These are phyloP conservation scores for Uria aalge DNA, from an alignment of 2,113 vertebrate genomes.

Conservation along the genomic window DNA sequence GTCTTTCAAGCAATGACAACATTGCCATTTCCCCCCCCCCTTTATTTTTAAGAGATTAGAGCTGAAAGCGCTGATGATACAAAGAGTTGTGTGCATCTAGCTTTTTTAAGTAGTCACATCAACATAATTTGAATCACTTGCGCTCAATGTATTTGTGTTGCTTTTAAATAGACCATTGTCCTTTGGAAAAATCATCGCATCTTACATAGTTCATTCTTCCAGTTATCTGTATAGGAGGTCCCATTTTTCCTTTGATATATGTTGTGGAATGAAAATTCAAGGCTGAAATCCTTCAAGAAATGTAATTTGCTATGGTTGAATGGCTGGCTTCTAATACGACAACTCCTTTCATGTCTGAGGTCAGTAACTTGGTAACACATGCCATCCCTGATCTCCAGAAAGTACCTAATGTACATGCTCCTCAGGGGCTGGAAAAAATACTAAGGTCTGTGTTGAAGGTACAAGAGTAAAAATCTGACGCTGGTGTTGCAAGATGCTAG, in stretches of 20 bases:
- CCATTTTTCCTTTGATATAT: not conserved
- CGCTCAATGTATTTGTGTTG: not conserved
- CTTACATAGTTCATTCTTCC: not conserved
- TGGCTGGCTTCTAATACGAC: not conserved
- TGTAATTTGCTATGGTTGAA: not conserved
- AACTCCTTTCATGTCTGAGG: not conserved
- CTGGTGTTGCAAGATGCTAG: not conserved
- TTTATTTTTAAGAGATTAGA: slow-evolving; percentile 8
- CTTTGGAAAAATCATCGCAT: not conserved
- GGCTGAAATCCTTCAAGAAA: slow-evolving; percentile 6
- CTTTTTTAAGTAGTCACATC: not conserved
- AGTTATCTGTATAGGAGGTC: not conserved
- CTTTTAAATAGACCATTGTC: not conserved
- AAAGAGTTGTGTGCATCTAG: not conserved
- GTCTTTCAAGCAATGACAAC: not conserved
- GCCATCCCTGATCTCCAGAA: not conserved
- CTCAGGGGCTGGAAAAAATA: not conserved
- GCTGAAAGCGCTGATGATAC: not conserved
- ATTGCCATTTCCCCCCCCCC: not conserved
- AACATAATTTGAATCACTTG: not conserved
- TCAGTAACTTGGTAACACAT: not conserved
- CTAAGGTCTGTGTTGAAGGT: not conserved
- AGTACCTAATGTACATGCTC: not conserved
- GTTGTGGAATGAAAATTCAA: not conserved
- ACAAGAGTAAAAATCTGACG: not conserved